These are phyloP conservation scores for Gymnothorax javanicus DNA, from an alignment of 2,797 vertebrate species.

Conservation along the genomic window DNA sequence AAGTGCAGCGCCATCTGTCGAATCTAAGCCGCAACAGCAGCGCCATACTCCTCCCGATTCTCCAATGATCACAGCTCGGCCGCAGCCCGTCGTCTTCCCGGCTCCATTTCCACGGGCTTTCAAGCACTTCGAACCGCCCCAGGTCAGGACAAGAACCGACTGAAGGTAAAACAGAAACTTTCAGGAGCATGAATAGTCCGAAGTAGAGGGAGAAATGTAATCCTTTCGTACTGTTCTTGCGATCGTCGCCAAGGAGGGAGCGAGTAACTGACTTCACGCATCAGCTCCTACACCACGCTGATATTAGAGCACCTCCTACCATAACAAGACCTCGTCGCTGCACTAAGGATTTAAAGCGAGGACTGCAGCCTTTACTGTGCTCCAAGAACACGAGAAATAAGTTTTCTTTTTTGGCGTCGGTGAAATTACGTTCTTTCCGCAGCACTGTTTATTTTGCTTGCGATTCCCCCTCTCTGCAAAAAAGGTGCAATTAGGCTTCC, in stretches of 20 bases:
- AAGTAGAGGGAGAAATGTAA: constrained; percentile 41
- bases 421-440: constrained; percentile 38
- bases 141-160: constrained; percentile 73
- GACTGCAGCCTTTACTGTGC: constrained; percentile 46
- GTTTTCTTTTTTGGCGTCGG: constrained; percentile 37
- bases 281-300: constrained; percentile 74
- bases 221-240: constrained; percentile 75
- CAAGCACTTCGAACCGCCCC: constrained; percentile 69
- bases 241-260: constrained; percentile 63
- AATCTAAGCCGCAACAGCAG: constrained; percentile 57
- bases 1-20: constrained; percentile 66
- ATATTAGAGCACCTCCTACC: constrained; percentile 66
- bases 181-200: constrained; percentile 39
- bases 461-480: constrained; percentile 49
- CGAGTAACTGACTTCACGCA: constrained; percentile 76
- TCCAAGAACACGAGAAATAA: constrained; percentile 34
- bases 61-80: constrained; percentile 65
- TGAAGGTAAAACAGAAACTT: constrained; percentile 74
- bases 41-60: constrained; percentile 61
- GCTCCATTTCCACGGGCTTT: constrained; percentile 63
- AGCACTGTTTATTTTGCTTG: constrained; percentile 36
- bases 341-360: constrained; percentile 50
- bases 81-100: constrained; percentile 64
- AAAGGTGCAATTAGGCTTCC: constrained; percentile 55
- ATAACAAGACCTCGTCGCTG: constrained; percentile 62